phyloP scores from a whole-genome alignment of 2,113 vertebrate genomes.

The Sander vitreus region DNA sequence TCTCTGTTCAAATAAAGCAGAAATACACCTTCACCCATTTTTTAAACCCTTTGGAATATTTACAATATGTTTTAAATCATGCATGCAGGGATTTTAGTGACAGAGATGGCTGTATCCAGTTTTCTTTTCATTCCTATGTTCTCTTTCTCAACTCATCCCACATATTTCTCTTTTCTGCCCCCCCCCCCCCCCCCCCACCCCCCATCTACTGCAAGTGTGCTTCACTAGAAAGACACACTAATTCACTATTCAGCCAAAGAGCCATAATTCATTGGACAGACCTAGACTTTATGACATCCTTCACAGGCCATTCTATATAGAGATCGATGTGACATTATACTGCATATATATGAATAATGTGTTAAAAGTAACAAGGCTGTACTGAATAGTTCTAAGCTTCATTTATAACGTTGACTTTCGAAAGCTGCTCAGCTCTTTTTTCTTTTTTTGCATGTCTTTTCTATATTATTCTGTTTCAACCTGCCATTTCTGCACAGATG shows the following conservation, averaged over 20 bases:
- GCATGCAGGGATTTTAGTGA: neutral
- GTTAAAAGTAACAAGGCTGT: neutral
- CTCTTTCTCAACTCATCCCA: neutral
- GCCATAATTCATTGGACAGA: neutral
- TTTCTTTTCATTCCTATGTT: neutral
- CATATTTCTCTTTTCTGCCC: neutral
- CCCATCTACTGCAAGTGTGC: neutral
- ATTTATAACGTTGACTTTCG: neutral
- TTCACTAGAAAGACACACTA: neutral
- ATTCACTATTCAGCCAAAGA: neutral
- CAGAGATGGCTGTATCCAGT: neutral
- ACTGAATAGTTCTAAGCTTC: neutral
- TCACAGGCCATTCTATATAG: neutral
- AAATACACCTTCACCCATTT: constrained; percentile 26
- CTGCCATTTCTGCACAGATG: neutral
- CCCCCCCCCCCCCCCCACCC: too few species aligned
- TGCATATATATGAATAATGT: neutral
- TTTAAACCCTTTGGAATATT: neutral
- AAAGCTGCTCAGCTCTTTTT: neutral
- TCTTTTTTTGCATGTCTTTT: neutral
- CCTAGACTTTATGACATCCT: neutral
- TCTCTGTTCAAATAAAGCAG: constrained; percentile 72
- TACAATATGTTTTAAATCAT: neutral
- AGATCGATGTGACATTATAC: neutral
- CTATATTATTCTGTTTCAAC: neutral